phyloP scores from a whole-genome alignment of 2,113 vertebrate species.

The Eubucco bourcierii region DNA sequence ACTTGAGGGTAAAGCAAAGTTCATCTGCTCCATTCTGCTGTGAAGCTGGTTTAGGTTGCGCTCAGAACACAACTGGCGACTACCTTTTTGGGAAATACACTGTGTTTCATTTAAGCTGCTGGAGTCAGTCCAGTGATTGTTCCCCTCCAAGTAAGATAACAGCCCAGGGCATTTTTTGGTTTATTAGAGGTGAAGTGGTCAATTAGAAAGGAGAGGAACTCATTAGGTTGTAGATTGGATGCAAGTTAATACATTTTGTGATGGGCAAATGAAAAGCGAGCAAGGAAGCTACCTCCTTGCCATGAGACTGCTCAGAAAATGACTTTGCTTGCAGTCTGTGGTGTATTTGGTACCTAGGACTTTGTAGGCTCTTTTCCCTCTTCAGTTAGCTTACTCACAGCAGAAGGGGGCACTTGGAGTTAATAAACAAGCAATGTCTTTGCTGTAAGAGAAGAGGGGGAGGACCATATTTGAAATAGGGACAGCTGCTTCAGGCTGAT shows the following conservation, averaged over 20 bases:
- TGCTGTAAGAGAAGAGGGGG: neutral
- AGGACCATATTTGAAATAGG: neutral
- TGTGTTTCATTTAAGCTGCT: constrained; percentile 32
- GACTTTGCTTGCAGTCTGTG: neutral
- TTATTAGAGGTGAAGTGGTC: neutral
- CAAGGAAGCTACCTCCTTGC: neutral
- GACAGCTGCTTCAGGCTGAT: constrained; percentile 2
- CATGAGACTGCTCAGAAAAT: neutral
- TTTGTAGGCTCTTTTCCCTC: neutral
- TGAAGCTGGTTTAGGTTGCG: neutral
- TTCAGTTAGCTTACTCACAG: neutral
- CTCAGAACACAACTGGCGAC: neutral
- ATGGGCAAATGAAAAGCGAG: neutral
- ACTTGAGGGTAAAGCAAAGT: neutral
- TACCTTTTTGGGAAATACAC: constrained; percentile 26
- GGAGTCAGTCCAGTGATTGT: neutral
- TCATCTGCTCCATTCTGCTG: neutral
- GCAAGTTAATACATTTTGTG: neutral
- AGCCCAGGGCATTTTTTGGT: neutral
- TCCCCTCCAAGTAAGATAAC: neutral
- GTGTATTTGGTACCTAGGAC: neutral
- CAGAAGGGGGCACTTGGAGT: neutral
- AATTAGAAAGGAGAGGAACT: constrained; percentile 18
- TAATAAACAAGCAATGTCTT: constrained; percentile 1
- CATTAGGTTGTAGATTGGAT: neutral